phyloP scores from a whole-genome alignment of 2,888 invertebrate genomes.

The Andrena trimmerana region DNA sequence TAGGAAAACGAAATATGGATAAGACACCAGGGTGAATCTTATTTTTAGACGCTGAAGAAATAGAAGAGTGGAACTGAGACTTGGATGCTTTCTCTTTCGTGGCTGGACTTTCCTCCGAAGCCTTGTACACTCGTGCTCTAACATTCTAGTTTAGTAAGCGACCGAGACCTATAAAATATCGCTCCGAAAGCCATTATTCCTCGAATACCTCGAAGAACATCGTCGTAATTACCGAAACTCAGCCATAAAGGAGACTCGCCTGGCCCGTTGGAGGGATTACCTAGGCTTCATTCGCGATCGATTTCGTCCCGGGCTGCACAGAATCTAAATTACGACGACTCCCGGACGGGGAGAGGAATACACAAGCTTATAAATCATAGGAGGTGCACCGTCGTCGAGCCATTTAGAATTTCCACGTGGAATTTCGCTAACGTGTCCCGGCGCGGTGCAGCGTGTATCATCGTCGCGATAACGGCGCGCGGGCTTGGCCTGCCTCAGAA shows the following conservation, averaged over 20 bases:
- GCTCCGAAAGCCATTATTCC: not conserved
- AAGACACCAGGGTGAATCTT: too few relatives aligned
- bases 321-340: slow-evolving; percentile 70
- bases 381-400: slow-evolving; percentile 45
- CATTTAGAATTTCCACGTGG: slow-evolving; percentile 71
- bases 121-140: not conserved
- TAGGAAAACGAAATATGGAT: too few relatives aligned
- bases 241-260: slow-evolving; percentile 1
- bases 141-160: not conserved
- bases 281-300: slow-evolving; percentile 49
- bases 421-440: slow-evolving; percentile 66
- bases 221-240: slow-evolving; percentile 31
- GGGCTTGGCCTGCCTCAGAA: slow-evolving; percentile 24
- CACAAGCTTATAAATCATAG: slow-evolving; percentile 69
- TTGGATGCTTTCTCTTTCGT: too few relatives aligned
- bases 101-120: not conserved
- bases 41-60: too few relatives aligned
- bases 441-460: slow-evolving; percentile 13
- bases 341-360: slow-evolving; percentile 23
- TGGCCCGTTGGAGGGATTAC: slow-evolving; percentile 18
- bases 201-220: not conserved
- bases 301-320: slow-evolving; percentile 52
- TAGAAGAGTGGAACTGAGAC: too few relatives aligned
- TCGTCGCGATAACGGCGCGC: slow-evolving; percentile 17
- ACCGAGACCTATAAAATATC: slow-evolving; percentile 1